phyloP scores from a whole-genome alignment of 2,888 invertebrate species.

The Itoplectis maculator region DNA sequence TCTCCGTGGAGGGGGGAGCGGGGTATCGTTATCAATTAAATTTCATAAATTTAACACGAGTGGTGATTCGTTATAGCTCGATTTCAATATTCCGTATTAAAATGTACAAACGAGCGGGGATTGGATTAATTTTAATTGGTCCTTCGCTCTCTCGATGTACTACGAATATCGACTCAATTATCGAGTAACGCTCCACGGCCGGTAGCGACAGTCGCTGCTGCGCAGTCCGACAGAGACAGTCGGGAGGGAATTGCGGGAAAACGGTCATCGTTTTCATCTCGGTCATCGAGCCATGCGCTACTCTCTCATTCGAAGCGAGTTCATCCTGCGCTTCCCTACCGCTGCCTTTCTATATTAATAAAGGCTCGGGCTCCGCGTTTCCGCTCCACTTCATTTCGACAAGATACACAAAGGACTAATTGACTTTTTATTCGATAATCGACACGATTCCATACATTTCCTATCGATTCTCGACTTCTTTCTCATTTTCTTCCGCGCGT shows the following conservation, averaged over 20 bases:
- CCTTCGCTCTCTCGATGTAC: conserved; percentile 41
- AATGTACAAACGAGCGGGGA: conserved; percentile 44
- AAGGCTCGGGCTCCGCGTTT: background rate
- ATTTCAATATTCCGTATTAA: conserved; percentile 38
- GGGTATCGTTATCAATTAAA: conserved; percentile 27
- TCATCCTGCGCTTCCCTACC: background rate
- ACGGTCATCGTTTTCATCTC: conserved; percentile 27
- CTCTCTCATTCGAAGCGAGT: background rate
- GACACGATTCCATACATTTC: conserved; percentile 47
- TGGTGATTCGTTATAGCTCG: conserved; percentile 38
- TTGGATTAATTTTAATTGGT: conserved; percentile 60
- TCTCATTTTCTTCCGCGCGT: too few species aligned
- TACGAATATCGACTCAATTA: conserved; percentile 55
- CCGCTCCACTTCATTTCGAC: conserved; percentile 15
- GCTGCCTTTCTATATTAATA: conserved; percentile 3
- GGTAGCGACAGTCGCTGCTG: background rate
- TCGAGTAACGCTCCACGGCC: conserved; percentile 17
- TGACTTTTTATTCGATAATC: conserved; percentile 47
- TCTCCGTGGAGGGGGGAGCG: too few species aligned
- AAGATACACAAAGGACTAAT: conserved; percentile 43
- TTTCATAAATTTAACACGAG: conserved; percentile 25
- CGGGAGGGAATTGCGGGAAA: background rate
- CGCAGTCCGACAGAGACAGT: background rate
- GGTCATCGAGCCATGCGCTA: background rate
- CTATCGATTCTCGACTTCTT: background rate